Percentiles rank a stretch among this genome's conserved stretches.
These are phyloP conservation scores for Syngnathus rostellatus DNA, from an alignment of 2,797 vertebrate genomes.

Conservation along the genomic window DNA sequence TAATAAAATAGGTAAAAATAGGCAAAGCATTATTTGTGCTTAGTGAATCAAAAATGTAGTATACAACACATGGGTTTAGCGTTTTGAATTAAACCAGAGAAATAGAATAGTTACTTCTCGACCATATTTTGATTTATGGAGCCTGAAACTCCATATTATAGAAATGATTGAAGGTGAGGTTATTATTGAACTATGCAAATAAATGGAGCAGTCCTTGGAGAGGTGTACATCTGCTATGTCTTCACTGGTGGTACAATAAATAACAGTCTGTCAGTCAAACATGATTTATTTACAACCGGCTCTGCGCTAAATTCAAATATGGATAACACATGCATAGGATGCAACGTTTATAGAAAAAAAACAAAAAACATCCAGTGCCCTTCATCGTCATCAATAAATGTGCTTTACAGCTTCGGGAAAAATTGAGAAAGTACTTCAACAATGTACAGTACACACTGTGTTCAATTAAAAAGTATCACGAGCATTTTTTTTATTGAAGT, in stretches of 20 bases:
- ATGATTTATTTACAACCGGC: conserved; percentile 57
- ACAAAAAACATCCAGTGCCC: conserved; percentile 37
- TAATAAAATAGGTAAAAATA: no score
- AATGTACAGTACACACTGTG: conserved; percentile 22
- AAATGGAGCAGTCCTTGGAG: no score
- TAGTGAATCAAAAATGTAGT: no score
- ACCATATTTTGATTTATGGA: no score
- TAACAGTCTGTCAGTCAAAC: neutral
- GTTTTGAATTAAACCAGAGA: no score
- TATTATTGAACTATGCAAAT: no score
- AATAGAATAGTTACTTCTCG: no score
- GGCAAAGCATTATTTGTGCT: no score
- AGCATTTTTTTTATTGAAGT: conserved; percentile 21
- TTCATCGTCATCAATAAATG: conserved; percentile 47
- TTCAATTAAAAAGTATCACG: conserved; percentile 37
- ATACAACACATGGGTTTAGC: no score
- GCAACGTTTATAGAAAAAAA: conserved; percentile 23
- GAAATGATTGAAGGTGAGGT: no score
- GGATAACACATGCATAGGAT: conserved; percentile 43
- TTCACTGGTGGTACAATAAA: neutral
- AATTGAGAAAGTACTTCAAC: conserved; percentile 14
- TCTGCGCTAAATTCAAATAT: conserved; percentile 44
- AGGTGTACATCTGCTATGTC: no score
- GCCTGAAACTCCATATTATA: no score
- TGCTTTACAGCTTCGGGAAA: conserved; percentile 43